phyloP scores from a whole-genome alignment of 1,140 invertebrate species.

The Magallana gigas region DNA sequence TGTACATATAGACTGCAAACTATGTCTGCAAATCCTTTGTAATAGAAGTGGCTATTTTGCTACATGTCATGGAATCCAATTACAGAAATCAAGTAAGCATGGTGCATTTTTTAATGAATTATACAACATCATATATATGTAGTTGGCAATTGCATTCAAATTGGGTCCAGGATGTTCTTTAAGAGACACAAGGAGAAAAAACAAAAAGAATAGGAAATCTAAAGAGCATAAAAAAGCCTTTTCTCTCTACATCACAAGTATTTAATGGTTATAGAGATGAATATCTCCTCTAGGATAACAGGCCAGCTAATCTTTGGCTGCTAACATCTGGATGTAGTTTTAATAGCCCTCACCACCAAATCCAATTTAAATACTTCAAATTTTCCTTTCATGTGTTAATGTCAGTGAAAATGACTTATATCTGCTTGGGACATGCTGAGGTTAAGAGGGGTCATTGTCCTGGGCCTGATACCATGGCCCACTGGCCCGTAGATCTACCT shows the following conservation, averaged over 20 bases:
- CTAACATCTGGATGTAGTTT: conserved; percentile 7
- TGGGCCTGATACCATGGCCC: neutral
- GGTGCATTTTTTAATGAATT: no score
- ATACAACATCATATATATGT: no score
- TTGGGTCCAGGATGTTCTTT: conserved; percentile 10
- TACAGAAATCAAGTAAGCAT: neutral
- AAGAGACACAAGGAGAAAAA: conserved; percentile 18
- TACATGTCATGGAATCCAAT: neutral
- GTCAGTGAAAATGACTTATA: conserved; percentile 8
- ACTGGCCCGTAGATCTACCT: neutral
- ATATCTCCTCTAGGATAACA: neutral
- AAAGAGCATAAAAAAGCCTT: neutral
- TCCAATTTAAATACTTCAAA: conserved; percentile 38
- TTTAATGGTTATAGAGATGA: conserved; percentile 6
- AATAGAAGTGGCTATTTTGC: neutral
- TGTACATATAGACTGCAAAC: neutral
- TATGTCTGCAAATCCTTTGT: neutral
- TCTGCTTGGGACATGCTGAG: conserved; percentile 5
- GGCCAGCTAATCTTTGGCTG: neutral
- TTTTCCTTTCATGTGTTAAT: conserved; percentile 34
- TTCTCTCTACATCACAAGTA: neutral
- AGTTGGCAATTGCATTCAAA: neutral
- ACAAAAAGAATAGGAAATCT: conserved; percentile 8
- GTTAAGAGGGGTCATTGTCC: conserved; percentile 3
- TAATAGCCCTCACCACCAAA: conserved; percentile 13